A percentile compares a stretch with the other conserved stretches of the same genome.
These are phyloP conservation scores for Rhea americana DNA, from an alignment of 2,113 vertebrate genomes.

Conservation along the genomic window DNA sequence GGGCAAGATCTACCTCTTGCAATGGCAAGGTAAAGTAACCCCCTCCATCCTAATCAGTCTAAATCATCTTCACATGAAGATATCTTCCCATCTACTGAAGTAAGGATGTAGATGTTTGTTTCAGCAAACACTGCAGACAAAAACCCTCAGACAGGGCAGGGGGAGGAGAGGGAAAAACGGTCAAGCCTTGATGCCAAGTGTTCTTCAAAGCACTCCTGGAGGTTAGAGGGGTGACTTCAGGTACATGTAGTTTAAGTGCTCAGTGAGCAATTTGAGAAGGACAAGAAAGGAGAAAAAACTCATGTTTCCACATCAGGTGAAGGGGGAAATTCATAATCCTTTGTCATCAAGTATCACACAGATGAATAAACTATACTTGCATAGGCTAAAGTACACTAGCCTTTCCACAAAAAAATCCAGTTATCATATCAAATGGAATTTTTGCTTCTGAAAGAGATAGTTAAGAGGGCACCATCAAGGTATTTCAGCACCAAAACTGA, in stretches of 20 bases:
- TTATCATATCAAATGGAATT: constrained; percentile 13
- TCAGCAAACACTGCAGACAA: not conserved
- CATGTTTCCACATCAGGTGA: not conserved
- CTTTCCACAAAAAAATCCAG: not conserved
- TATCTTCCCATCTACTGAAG: not conserved
- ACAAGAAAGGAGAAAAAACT: not conserved
- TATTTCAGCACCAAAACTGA: constrained; percentile 5
- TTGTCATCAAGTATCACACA: not conserved
- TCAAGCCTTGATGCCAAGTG: not conserved
- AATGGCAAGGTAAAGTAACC: not conserved
- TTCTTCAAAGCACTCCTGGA: not conserved
- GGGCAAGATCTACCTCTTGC: not conserved
- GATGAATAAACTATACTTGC: not conserved
- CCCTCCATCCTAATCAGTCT: not conserved
- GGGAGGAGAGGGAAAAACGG: not conserved
- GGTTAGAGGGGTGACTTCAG: not conserved
- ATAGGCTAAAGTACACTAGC: not conserved
- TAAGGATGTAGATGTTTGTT: not conserved
- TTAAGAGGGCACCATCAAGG: not conserved
- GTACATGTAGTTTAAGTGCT: not conserved
- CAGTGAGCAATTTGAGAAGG: not conserved
- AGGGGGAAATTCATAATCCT: not conserved
- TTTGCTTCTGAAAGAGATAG: not conserved
- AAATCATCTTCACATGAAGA: not conserved
- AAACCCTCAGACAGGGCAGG: too few relatives aligned